phyloP scores from a whole-genome alignment of 2,888 invertebrate species.

The Pilophorus perplexus region DNA sequence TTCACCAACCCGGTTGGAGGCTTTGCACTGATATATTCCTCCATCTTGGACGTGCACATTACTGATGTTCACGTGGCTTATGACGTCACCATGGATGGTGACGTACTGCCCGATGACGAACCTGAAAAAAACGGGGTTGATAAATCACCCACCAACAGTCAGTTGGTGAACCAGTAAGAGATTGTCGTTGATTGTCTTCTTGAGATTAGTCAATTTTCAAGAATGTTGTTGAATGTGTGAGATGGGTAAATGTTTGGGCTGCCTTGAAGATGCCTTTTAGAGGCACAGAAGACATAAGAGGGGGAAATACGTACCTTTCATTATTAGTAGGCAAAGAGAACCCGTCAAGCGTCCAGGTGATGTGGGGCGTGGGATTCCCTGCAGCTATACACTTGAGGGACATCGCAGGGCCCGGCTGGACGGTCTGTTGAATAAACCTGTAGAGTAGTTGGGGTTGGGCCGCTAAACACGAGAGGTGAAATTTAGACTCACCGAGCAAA shows the following conservation, averaged over 20 bases:
- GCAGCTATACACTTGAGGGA: constrained; percentile 56
- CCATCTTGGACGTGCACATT: constrained; percentile 53
- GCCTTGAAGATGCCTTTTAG: no score
- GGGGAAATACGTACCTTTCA: constrained; percentile 39
- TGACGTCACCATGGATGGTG: constrained; percentile 53
- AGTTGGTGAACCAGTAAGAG: no score
- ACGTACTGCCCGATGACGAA: constrained; percentile 54
- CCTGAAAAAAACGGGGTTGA: constrained; percentile 47
- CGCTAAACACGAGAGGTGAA: no score
- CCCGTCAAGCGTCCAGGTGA: constrained; percentile 55
- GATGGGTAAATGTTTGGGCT: no score
- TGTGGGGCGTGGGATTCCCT: constrained; percentile 56
- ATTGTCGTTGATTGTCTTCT: no score
- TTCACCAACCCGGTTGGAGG: constrained; percentile 53
- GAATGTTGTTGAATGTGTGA: no score
- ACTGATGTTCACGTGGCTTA: constrained; percentile 55
- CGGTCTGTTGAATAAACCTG: constrained; percentile 54
- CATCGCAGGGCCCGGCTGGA: constrained; percentile 55
- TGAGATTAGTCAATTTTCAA: no score
- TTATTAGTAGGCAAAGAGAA: constrained; percentile 51
- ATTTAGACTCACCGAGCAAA: no score
- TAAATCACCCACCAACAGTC: no score
- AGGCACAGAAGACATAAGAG: no score
- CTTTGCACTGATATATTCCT: constrained; percentile 53
- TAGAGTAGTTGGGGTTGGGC: constrained; percentile 53